Evolutionary conservation across 1,140 invertebrate genomes (phyloP).

Genomic region (Macrobrachium nipponense): DNA sequence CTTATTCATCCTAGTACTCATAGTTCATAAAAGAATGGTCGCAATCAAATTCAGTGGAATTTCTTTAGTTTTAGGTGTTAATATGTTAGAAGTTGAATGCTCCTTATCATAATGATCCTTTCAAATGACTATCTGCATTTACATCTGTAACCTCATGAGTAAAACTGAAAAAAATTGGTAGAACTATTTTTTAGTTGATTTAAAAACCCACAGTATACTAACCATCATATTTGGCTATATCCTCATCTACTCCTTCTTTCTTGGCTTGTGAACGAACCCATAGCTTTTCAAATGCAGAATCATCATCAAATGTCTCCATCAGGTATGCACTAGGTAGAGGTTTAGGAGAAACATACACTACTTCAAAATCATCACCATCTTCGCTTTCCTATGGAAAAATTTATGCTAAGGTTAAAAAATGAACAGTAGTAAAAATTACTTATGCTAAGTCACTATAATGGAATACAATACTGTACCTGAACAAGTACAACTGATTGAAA

Average conservation of each 20-base stretch:
- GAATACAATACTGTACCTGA: too few species aligned
- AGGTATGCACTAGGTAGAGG: constrained; percentile 77
- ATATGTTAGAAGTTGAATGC: too few species aligned
- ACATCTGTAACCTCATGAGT: too few species aligned
- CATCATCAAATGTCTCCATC: constrained; percentile 90
- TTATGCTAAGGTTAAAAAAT: background rate
- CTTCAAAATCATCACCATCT: constrained; percentile 62
- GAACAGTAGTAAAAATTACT: background rate
- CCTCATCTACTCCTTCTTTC: constrained; percentile 91
- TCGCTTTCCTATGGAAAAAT: constrained; percentile 30
- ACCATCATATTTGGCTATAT: constrained; percentile 96
- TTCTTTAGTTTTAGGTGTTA: too few species aligned
- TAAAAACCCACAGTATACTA: constrained; percentile 64
- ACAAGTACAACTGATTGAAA: too few species aligned
- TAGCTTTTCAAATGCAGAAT: constrained; percentile 78
- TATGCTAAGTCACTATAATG: too few species aligned
- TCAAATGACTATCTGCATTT: too few species aligned
- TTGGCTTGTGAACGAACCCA: constrained; percentile 94
- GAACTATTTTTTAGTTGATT: background rate
- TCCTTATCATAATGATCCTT: too few species aligned
- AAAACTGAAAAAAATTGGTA: background rate
- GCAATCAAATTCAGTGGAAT: too few species aligned
- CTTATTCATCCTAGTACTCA: too few species aligned
- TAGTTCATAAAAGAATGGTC: too few species aligned
- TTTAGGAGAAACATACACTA: constrained; percentile 68